Percentiles rank a stretch among this genome's conserved stretches.
These are phyloP conservation scores for Drosophila azteca DNA, from an alignment of 1,140 invertebrate genomes.

Conservation along the genomic window DNA sequence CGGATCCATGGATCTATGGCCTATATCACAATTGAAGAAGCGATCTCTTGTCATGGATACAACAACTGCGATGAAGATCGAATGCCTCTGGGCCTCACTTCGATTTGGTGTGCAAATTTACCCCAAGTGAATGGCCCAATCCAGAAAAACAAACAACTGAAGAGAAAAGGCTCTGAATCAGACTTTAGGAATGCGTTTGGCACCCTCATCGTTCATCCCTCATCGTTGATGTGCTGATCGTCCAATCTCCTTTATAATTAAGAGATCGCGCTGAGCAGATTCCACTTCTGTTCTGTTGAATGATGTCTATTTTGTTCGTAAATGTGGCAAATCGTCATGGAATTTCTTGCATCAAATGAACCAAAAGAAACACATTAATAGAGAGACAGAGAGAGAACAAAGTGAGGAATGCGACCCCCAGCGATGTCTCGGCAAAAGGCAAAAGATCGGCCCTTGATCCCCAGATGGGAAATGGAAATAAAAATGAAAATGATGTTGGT, in stretches of 20 bases:
- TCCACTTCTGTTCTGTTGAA: constrained; percentile 27
- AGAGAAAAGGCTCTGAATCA: not conserved
- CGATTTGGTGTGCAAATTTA: too few relatives aligned
- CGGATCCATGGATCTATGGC: constrained; percentile 1
- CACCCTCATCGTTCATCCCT: not conserved
- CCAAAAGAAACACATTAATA: constrained; percentile 12
- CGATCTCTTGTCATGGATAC: not conserved
- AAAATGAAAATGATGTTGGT: constrained; percentile 1
- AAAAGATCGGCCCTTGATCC: constrained; percentile 32
- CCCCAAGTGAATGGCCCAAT: too few relatives aligned
- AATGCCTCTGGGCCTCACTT: not conserved
- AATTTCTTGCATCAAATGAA: constrained; percentile 59
- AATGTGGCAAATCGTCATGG: constrained; percentile 62
- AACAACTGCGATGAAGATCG: not conserved
- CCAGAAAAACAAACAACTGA: too few relatives aligned
- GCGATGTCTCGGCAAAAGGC: constrained; percentile 34
- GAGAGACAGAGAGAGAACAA: not conserved
- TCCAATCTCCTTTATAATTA: constrained; percentile 1
- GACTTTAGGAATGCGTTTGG: not conserved
- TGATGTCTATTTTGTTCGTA: constrained; percentile 64
- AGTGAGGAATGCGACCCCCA: constrained; percentile 55
- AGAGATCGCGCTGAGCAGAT: constrained; percentile 34
- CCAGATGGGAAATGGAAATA: not conserved
- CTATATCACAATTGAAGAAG: constrained; percentile 23
- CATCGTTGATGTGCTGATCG: too few relatives aligned